Evolutionary conservation across 2,113 vertebrate species (phyloP).

Genomic region (Spilogale gracilis): DNA sequence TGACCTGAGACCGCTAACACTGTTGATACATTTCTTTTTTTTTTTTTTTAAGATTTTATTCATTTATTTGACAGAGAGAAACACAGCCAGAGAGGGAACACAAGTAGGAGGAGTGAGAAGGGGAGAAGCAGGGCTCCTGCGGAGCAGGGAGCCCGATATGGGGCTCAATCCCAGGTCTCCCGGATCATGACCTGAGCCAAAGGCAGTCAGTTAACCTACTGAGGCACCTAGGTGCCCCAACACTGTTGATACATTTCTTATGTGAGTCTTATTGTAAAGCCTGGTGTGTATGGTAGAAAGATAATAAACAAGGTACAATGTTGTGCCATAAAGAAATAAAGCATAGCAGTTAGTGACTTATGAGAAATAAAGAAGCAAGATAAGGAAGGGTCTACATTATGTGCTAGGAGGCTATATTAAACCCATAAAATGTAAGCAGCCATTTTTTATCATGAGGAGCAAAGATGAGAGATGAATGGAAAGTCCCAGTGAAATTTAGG

Average conservation of each 20-base stretch:
- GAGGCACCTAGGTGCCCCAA: neutral
- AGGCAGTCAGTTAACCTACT: no score
- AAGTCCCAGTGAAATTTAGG: neutral
- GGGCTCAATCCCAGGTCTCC: no score
- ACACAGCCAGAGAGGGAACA: no score
- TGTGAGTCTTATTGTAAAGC: neutral
- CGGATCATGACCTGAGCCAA: no score
- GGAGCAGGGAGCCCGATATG: no score
- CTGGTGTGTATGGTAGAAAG: neutral
- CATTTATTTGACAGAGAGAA: no score
- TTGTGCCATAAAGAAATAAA: neutral
- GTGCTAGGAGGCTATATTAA: neutral
- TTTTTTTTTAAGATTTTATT: neutral
- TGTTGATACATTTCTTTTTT: neutral
- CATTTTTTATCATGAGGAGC: neutral
- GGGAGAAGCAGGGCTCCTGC: no score
- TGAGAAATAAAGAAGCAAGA: neutral
- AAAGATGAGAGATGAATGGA: neutral
- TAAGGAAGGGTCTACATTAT: no score
- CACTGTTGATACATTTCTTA: neutral
- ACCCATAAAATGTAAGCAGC: neutral
- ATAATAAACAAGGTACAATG: neutral
- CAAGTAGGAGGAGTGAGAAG: no score
- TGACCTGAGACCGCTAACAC: neutral
- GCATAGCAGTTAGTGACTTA: neutral